Percentiles rank a stretch among this genome's conserved stretches.
These are phyloP conservation scores for Macroteleia sp. DNA, from an alignment of 2,888 invertebrate species.

Conservation along the genomic window DNA sequence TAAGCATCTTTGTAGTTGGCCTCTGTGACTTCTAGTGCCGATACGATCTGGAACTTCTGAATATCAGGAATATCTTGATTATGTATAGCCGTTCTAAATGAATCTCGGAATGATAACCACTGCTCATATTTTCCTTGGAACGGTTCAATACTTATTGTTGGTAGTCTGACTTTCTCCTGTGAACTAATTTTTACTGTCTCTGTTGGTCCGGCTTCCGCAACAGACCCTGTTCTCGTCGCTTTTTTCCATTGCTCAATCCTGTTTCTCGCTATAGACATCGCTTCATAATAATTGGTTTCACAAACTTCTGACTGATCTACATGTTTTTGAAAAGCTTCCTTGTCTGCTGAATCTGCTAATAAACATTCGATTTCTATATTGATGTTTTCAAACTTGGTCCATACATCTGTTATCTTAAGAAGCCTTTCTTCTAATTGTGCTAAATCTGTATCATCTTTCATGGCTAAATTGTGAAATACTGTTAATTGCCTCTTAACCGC, in stretches of 20 bases:
- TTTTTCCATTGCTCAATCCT: neutral
- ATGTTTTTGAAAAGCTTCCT: neutral
- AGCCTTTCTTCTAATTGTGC: neutral
- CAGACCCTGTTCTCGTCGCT: too few relatives aligned
- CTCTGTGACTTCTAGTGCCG: neutral
- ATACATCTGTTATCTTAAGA: neutral
- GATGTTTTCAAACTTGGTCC: constrained; percentile 1
- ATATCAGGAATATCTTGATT: constrained; percentile 12
- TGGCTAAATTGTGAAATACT: neutral
- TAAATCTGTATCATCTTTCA: neutral
- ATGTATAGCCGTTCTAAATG: neutral
- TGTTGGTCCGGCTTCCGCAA: too few relatives aligned
- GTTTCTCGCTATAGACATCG: neutral
- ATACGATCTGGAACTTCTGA: constrained; percentile 11
- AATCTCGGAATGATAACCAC: constrained; percentile 15
- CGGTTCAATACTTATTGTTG: constrained; percentile 2
- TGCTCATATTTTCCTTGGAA: constrained; percentile 17
- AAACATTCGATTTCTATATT: constrained; percentile 4
- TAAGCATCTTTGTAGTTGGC: neutral
- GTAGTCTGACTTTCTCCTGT: neutral
- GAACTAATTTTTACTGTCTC: neutral
- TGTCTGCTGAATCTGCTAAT: neutral
- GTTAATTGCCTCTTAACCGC: neutral
- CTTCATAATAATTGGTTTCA: neutral
- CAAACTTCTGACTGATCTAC: neutral